phyloP scores from a whole-genome alignment of 2,888 invertebrate genomes.

The Timema cristinae region DNA sequence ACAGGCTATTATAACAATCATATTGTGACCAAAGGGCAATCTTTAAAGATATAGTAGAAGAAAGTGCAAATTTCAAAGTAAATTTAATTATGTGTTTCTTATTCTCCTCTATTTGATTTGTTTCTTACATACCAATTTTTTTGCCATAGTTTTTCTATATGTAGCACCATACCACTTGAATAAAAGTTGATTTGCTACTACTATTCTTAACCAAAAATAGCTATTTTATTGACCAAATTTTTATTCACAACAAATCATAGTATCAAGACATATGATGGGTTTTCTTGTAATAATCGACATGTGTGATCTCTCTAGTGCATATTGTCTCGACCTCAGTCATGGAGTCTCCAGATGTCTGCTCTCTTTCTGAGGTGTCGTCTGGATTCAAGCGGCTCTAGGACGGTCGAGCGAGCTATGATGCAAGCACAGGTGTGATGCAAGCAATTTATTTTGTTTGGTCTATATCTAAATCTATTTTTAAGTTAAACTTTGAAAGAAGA shows the following conservation, averaged over 20 bases:
- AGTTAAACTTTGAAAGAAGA: neutral
- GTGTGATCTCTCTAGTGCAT: constrained; percentile 45
- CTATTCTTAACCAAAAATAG: too few species aligned
- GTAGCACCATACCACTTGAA: too few species aligned
- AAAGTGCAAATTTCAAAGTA: too few species aligned
- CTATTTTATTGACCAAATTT: neutral
- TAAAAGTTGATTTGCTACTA: too few species aligned
- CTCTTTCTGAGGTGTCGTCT: constrained; percentile 71
- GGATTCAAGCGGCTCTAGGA: constrained; percentile 72
- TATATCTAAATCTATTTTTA: neutral
- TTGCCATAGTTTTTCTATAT: too few species aligned
- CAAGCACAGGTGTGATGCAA: constrained; percentile 69
- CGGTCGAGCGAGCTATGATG: constrained; percentile 81
- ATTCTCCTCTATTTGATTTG: too few species aligned
- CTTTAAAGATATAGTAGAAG: too few species aligned
- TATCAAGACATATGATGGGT: constrained; percentile 3
- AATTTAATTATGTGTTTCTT: too few species aligned
- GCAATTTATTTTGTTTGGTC: neutral
- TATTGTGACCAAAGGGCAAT: too few species aligned
- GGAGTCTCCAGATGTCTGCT: constrained; percentile 72
- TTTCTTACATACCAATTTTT: too few species aligned
- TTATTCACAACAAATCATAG: neutral
- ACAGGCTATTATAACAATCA: too few species aligned
- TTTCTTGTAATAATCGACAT: constrained; percentile 15
- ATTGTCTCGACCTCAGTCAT: constrained; percentile 62